These are phyloP conservation scores for Tribolium madens DNA, from an alignment of 1,140 invertebrate genomes.

Conservation along the genomic window DNA sequence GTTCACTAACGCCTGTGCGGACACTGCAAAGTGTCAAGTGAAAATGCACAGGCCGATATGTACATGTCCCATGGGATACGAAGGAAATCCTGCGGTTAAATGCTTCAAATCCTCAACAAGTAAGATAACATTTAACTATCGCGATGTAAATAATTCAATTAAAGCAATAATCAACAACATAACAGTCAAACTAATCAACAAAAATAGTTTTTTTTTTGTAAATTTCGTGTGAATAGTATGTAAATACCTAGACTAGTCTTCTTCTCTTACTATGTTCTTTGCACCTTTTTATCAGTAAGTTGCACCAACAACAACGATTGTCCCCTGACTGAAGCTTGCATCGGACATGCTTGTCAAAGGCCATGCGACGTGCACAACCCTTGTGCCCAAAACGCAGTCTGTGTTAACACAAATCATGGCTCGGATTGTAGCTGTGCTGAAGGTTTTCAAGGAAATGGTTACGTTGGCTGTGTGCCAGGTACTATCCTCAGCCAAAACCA, in stretches of 20 bases:
- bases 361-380: conserved; percentile 86
- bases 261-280: conserved; percentile 63
- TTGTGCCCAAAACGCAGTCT: conserved; percentile 86
- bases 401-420: conserved; percentile 88
- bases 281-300: conserved; percentile 72
- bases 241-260: conserved; percentile 57
- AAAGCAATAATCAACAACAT: conserved; percentile 47
- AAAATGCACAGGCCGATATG: conserved; percentile 83
- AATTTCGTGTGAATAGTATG: conserved; percentile 49
- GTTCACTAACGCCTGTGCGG: conserved; percentile 79
- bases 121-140: conserved; percentile 68
- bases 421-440: conserved; percentile 87
- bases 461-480: conserved; percentile 82
- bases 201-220: background rate
- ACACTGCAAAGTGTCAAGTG: conserved; percentile 77
- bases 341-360: conserved; percentile 82
- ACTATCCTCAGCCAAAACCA: conserved; percentile 52
- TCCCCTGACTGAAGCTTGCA: conserved; percentile 82
- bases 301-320: conserved; percentile 87
- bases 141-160: conserved; percentile 45
- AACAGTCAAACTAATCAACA: conserved; percentile 38
- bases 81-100: conserved; percentile 81
- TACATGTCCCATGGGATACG: conserved; percentile 78
- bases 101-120: conserved; percentile 77
- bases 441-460: conserved; percentile 88